Conservation (phyloP, 2,888 invertebrate genomes). For the Lasioglossum vierecki region DNA sequence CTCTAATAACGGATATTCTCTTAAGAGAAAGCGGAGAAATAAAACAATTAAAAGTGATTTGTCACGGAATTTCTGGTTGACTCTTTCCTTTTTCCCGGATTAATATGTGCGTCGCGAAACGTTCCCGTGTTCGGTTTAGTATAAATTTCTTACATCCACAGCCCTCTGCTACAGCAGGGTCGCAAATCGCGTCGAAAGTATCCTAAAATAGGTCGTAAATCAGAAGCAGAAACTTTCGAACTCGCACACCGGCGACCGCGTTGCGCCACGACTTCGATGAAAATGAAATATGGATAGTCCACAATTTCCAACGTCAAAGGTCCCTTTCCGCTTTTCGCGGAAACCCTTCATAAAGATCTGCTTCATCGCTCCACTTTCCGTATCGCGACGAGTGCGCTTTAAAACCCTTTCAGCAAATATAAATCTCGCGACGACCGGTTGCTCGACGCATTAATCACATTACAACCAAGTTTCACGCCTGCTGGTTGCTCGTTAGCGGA, state of each 20-base stretch:
- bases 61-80: background rate
- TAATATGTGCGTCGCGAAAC: background rate
- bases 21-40: background rate
- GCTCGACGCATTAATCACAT: slow-evolving; percentile 32
- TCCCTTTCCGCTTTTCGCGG: background rate
- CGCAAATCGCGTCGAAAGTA: background rate
- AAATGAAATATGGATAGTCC: slow-evolving; percentile 23
- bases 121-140: background rate
- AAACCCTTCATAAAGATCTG: slow-evolving; percentile 18
- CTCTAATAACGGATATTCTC: too few relatives aligned
- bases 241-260: background rate
- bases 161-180: background rate
- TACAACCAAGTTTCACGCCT: slow-evolving; percentile 25
- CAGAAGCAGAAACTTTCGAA: background rate
- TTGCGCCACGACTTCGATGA: background rate
- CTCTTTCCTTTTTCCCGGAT: background rate
- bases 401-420: slow-evolving; percentile 22
- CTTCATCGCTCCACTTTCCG: slow-evolving; percentile 30
- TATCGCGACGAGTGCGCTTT: slow-evolving; percentile 14
- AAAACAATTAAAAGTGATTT: background rate
- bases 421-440: slow-evolving; percentile 17
- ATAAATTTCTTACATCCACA: background rate
- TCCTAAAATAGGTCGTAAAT: slow-evolving; percentile 10
- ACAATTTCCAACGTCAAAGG: slow-evolving; percentile 13
- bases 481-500: background rate